Base-by-base conservation (phyloP, 2,888 invertebrate genomes). In the Diaprepes abbreviatus region DNA sequence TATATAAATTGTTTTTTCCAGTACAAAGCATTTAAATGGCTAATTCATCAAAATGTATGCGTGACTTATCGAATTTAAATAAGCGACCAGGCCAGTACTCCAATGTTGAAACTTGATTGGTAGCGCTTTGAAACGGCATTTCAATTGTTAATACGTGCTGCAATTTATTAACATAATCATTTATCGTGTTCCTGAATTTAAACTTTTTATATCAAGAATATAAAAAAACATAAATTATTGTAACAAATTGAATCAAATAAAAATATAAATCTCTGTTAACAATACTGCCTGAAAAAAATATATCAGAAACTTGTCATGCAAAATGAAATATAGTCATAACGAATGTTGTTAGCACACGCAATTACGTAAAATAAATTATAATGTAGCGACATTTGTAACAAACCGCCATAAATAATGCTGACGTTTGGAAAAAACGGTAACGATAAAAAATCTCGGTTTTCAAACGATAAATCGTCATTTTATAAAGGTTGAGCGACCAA, bases 331-430 rank as follows among this genome's bases (percentile, higher is more conserved):
- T 64, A 21, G 64, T 55, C 28, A 45, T 59, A 67, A 71, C 62
- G 38, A 67, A 71, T 71, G 63, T 57, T 71, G 64, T 67, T 36
- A 66, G 64, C 60, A 45, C 71, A 71, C 71, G 71, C 71, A 71
- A 71, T 71, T 71, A 71, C 67, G 63, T 64, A 58, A 71, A 67
- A 71, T 71, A 71, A 71, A 71, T 71, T 67, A 67, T 71, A 67
- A 66, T 58, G 71, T 71, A 67, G 67, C 67, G 67, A 71, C 66
- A 64, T 66, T 66, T 33, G 28, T 62, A 70, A 66, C 66, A 63
- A 67, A 71, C 63, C 48, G 45, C 62, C 66, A 71, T 71, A 71
- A 71, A 71, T 71, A 63, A 67, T 50, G 66, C 57, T 50, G 52
- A 59, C 59, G 54, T 16, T 21, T 45, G 24, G 57, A 54, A 58